Percentiles rank a stretch among this genome's conserved stretches.
These are phyloP conservation scores for Cottoperca gobio DNA, from an alignment of 2,797 vertebrate genomes.

Conservation along the genomic window DNA sequence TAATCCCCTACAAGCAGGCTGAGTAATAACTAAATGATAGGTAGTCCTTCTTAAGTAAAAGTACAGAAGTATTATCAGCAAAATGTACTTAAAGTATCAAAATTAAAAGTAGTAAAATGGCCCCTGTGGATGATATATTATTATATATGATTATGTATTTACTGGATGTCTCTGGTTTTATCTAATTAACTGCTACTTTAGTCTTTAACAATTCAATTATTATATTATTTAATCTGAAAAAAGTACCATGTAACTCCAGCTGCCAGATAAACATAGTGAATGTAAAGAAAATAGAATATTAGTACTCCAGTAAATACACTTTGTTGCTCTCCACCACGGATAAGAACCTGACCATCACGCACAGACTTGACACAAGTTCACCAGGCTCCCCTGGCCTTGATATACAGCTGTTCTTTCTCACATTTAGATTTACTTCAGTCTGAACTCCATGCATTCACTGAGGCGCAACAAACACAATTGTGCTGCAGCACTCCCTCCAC, in stretches of 20 bases:
- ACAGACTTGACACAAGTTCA: slow-evolving; percentile 25
- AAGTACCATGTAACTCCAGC: not conserved
- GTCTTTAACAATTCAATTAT: not conserved
- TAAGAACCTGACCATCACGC: slow-evolving; percentile 20
- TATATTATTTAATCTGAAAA: not conserved
- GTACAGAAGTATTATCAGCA: not conserved
- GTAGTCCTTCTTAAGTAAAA: not conserved
- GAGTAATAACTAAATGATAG: not conserved
- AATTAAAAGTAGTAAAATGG: not conserved
- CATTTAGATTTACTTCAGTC: slow-evolving; percentile 51
- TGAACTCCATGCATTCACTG: slow-evolving; percentile 34
- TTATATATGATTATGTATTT: not conserved
- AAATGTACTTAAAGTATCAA: not conserved
- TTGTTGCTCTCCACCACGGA: not conserved
- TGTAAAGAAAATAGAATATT: not conserved
- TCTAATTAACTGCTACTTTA: not conserved
- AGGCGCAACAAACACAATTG: slow-evolving; percentile 17
- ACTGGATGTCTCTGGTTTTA: not conserved
- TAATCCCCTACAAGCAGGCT: not conserved
- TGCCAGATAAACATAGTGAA: not conserved
- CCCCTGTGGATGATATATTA: not conserved
- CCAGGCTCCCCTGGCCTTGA: slow-evolving; percentile 5
- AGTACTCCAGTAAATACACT: not conserved
- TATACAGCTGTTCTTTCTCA: slow-evolving; percentile 47
- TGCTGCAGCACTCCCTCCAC: slow-evolving; percentile 17